These are phyloP conservation scores for Trematomus loennbergii DNA, from an alignment of 2,113 vertebrate genomes.

Conservation along the genomic window DNA sequence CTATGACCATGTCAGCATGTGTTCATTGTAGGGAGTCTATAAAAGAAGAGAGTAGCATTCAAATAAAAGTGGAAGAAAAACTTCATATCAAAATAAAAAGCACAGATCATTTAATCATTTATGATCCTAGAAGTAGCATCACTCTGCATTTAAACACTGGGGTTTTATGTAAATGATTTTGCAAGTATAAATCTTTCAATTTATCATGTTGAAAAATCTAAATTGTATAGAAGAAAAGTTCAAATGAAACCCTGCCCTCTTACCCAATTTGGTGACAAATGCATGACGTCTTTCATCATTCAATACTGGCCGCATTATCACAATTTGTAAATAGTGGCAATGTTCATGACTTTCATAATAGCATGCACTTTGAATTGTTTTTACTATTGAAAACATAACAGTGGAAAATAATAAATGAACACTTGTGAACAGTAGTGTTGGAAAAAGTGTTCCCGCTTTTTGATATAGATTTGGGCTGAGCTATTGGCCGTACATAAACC, in stretches of 20 bases:
- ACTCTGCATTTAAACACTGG: background rate
- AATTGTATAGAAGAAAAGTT: background rate
- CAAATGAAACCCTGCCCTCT: background rate
- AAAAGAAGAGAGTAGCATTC: constrained; percentile 10
- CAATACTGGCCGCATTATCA: too few relatives aligned
- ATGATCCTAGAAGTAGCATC: background rate
- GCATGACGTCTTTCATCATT: background rate
- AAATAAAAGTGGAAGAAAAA: constrained; percentile 4
- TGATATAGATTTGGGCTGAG: too few relatives aligned
- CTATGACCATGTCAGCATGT: constrained; percentile 48
- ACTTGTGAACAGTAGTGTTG: too few relatives aligned
- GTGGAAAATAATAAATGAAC: too few relatives aligned
- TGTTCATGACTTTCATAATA: too few relatives aligned
- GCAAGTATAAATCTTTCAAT: background rate
- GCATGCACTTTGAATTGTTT: too few relatives aligned
- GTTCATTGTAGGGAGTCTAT: constrained; percentile 3
- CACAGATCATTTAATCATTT: background rate
- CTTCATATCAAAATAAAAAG: constrained; percentile 13
- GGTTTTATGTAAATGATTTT: background rate
- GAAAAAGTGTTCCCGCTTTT: too few relatives aligned
- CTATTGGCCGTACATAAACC: too few relatives aligned
- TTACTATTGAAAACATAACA: too few relatives aligned
- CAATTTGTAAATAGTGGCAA: too few relatives aligned
- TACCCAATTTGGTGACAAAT: background rate
- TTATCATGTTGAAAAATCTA: background rate